phyloP scores from a whole-genome alignment of 2,797 vertebrate species.

The Antennarius maculatus region DNA sequence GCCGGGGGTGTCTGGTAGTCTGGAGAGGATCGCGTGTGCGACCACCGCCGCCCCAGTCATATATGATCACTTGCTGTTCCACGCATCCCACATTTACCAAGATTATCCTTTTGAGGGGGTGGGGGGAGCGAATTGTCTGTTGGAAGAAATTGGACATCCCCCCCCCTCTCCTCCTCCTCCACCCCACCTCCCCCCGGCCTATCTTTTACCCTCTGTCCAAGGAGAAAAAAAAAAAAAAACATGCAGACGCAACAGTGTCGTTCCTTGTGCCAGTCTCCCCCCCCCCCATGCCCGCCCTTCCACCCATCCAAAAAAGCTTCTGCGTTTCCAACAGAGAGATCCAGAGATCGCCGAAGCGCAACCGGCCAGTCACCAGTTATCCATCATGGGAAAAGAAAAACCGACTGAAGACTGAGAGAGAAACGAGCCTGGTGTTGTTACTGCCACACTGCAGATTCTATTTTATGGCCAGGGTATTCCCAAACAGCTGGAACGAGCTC shows the following conservation, averaged over 20 bases:
- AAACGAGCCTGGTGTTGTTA: slow-evolving; percentile 27
- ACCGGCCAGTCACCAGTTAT: slow-evolving; percentile 56
- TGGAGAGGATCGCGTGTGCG: slow-evolving; percentile 53
- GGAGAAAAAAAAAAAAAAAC: slow-evolving; percentile 26
- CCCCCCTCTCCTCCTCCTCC: slow-evolving; percentile 33
- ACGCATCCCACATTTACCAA: slow-evolving; percentile 73
- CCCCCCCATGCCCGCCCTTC: not conserved
- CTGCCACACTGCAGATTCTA: slow-evolving; percentile 56
- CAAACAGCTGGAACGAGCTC: slow-evolving; percentile 77
- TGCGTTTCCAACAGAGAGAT: slow-evolving; percentile 49
- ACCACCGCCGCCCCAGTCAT: slow-evolving; percentile 62
- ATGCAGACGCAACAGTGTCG: slow-evolving; percentile 75
- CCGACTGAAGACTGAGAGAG: slow-evolving; percentile 3
- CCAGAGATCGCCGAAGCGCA: slow-evolving; percentile 61
- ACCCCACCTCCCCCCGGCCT: slow-evolving; percentile 32
- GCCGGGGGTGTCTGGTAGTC: slow-evolving; percentile 56
- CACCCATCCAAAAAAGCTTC: slow-evolving; percentile 13
- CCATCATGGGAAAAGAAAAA: slow-evolving; percentile 43
- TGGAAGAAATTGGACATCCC: slow-evolving; percentile 61
- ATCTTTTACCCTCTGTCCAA: slow-evolving; percentile 44
- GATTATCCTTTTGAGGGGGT: slow-evolving; percentile 65
- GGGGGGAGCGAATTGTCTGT: slow-evolving; percentile 62
- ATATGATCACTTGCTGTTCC: slow-evolving; percentile 67
- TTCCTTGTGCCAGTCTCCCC: slow-evolving; percentile 50
- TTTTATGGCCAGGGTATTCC: slow-evolving; percentile 69